Evolutionary conservation across 2,113 vertebrate species (phyloP), one percentile per base, ranked within the genome.

Genomic region (Xyrauchen texanus): DNA sequence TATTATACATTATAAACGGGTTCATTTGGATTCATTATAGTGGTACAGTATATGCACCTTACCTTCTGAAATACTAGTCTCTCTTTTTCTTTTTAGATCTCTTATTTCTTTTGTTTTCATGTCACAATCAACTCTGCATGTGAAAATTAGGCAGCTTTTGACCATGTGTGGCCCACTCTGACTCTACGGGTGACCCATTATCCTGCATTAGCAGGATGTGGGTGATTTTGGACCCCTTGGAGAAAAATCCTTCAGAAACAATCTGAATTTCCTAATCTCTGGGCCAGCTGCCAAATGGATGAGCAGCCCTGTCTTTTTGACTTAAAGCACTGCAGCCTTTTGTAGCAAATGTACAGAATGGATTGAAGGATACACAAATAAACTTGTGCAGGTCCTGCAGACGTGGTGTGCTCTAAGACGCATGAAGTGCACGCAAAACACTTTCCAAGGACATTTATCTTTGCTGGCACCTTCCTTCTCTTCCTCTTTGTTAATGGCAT

Each of bases 351-450:
- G 10, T 15, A 42, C 10, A 44, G 72, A n/a, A 34, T 12, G 15
- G 11, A 5, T 21, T n/a, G 44, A 46, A 12, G 46, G 58, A 49
- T 61, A 51, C 15, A 74, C 44, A 49, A 45, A 12, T 42, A 68
- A 49, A 63, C 46, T 51, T 16, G 42, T 7, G 34, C 46, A 9
- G 55, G 55, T 47, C 9, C 55, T 7, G 55, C 13, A 45, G 78
- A 49, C 57, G 49, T 10, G n/a, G 52, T 77, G 51, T 15, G 62
- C 63, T 77, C 58, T 87, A 90, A 89, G 87, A 71, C 47, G 83
- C 90, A 70, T 69, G 79, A 81, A 87, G 78, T 79, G 67, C 78
- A 83, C 85, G 0, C 89, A 91, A 92, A 89, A 90, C 68, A 87
- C 88, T 8, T 77, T 90, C 88, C 81, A 88, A 92, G 91, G 84